phyloP scores from a whole-genome alignment of 2,888 invertebrate species.

The Xiphydria camelus region DNA sequence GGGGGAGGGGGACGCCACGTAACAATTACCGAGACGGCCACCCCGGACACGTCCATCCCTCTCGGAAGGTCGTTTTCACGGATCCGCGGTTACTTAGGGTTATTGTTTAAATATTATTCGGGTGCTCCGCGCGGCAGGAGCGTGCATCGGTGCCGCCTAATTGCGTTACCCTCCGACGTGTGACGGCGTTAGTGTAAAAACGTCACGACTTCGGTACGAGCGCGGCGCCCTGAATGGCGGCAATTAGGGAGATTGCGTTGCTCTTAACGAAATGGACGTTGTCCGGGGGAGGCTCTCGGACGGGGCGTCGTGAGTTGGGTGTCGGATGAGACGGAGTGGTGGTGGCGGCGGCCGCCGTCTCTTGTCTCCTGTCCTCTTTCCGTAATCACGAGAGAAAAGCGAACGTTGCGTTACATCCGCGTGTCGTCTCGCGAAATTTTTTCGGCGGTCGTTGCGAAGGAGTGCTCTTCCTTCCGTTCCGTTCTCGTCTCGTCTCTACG shows the following conservation, averaged over 20 bases:
- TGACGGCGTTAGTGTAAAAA: slow-evolving; percentile 11
- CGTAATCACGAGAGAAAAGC: too few species aligned
- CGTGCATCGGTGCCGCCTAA: slow-evolving; percentile 12
- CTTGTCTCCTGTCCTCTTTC: too few species aligned
- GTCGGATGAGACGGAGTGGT: too few species aligned
- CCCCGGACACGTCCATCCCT: neutral
- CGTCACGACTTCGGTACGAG: slow-evolving; percentile 8
- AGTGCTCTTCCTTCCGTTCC: too few species aligned
- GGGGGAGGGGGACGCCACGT: slow-evolving; percentile 3
- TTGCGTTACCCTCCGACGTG: slow-evolving; percentile 11
- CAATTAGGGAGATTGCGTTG: slow-evolving; percentile 20
- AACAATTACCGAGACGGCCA: neutral
- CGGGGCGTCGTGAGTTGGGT: too few species aligned
- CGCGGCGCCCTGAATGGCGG: slow-evolving; percentile 8
- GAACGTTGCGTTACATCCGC: slow-evolving; percentile 8
- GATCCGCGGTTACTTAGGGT: slow-evolving; percentile 6
- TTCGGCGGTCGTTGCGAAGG: too few species aligned
- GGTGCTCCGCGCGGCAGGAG: slow-evolving; percentile 3
- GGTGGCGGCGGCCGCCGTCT: too few species aligned
- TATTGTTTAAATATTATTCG: slow-evolving; percentile 22
- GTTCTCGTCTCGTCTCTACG: too few species aligned
- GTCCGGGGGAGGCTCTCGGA: neutral
- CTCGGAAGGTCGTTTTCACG: slow-evolving; percentile 7
- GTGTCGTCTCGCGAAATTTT: slow-evolving; percentile 30
- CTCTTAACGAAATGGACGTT: slow-evolving; percentile 1